phyloP scores from a whole-genome alignment of 2,888 invertebrate genomes.

The Synanthedon vespiformis region DNA sequence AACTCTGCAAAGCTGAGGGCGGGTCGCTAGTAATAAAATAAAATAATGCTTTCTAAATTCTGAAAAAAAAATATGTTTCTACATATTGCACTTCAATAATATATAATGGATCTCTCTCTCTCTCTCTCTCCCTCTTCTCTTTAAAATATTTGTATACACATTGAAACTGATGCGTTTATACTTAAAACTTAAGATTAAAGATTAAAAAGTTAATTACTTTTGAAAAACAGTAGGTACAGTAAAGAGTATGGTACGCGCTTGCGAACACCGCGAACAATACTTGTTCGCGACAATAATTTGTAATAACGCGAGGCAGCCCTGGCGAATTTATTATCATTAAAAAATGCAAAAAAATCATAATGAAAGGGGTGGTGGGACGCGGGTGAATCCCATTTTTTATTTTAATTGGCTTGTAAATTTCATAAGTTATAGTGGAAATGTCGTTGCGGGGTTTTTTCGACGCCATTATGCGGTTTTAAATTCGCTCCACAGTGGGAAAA shows the following conservation, averaged over 20 bases:
- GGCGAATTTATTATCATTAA: constrained; percentile 64
- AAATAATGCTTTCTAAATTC: no score
- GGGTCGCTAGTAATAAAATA: no score
- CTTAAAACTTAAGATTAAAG: neutral
- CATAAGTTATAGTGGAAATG: constrained; percentile 49
- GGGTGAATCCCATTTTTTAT: constrained; percentile 63
- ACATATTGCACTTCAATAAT: neutral
- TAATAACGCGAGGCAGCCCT: constrained; percentile 27
- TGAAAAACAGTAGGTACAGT: no score
- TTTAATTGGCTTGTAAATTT: constrained; percentile 68
- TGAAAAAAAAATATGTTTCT: neutral
- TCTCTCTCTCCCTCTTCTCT: no score
- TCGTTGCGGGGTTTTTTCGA: constrained; percentile 5
- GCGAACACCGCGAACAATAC: neutral
- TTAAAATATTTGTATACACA: no score
- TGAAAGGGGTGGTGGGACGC: constrained; percentile 55
- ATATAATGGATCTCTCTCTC: no score
- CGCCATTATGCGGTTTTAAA: constrained; percentile 4
- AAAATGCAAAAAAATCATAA: constrained; percentile 66
- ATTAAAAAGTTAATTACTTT: neutral
- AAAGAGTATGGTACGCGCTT: neutral
- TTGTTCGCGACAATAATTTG: constrained; percentile 3
- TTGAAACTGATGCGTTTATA: neutral
- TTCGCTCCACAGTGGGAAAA: neutral
- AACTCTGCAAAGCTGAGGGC: no score